Conservation (phyloP, 1,140 invertebrate genomes). For the Atta cephalotes region DNA sequence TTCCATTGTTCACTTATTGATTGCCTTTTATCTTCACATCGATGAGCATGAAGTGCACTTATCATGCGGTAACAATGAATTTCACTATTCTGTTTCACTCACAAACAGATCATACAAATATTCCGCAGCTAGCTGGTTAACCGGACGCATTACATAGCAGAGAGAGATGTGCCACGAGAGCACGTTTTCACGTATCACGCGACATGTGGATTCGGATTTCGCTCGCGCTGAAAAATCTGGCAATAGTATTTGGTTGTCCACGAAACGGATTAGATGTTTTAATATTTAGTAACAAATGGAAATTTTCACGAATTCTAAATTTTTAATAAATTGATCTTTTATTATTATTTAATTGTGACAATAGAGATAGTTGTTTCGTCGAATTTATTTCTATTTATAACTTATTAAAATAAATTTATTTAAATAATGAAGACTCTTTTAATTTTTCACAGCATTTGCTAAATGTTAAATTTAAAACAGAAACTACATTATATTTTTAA, state of each 20-base stretch:
- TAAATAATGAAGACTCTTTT: not conserved
- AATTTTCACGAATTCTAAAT: not conserved
- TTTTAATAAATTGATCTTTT: not conserved
- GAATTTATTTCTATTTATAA: not conserved
- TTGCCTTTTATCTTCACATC: not conserved
- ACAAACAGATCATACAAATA: constrained; percentile 42
- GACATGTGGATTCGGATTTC: constrained; percentile 70
- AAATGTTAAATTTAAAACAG: not conserved
- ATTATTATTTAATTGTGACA: not conserved
- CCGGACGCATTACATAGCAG: not conserved
- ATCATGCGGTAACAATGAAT: constrained; percentile 15
- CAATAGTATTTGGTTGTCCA: constrained; percentile 7
- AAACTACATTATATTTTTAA: not conserved
- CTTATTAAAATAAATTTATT: not conserved
- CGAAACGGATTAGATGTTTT: constrained; percentile 45
- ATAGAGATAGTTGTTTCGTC: not conserved
- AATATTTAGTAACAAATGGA: not conserved
- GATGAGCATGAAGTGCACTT: not conserved
- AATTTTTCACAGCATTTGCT: not conserved
- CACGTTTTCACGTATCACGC: constrained; percentile 61
- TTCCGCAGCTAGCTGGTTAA: constrained; percentile 12
- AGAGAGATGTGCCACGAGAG: constrained; percentile 29
- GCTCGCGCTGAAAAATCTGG: constrained; percentile 33
- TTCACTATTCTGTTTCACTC: constrained; percentile 34
- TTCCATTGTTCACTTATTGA: constrained; percentile 38